Evolutionary conservation across 2,113 vertebrate genomes (phyloP), one percentile per base, ranked within the genome.

Genomic region (Engystomops pustulosus): DNA sequence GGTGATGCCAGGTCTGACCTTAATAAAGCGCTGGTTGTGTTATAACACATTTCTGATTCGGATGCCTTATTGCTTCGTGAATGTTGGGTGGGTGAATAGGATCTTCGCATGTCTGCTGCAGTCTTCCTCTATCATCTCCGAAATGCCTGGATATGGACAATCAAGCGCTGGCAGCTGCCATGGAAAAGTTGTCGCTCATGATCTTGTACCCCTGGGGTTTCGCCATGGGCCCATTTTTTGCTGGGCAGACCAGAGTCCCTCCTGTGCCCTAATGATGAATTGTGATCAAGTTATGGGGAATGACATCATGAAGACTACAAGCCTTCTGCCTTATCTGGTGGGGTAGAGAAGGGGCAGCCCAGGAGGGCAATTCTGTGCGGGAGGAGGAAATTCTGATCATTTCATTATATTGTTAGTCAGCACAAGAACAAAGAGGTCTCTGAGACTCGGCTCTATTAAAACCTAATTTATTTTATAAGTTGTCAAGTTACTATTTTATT

Each of bases 11-110:
- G 55, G 83, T 49, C 75, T 85, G 62, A 92, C 89, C 91, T 94
- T 91, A 94, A 93, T 93, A 93, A 95, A 93, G 74, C 90, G 85
- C 87, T 92, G 91, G 89, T 92, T 92, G 92, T 93, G 87, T 87
- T 92, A 88, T 93, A 88, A 92, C 87, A 88, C 87, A 91, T 90
- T 86, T 85, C 85, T 89, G 88, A 88, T 86, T 89, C 88, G 83
- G 74, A 70, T 85, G 83, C 83, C 83, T 85, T 79, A 85, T 85
- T 85, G 75, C 74, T 79, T 77, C 45, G 60, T 77, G 45, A 77
- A 53, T 49, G 74, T 69, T 49, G 7, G 74, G 36, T 17, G 68
- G 47, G 23, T 58, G 62, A 47, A 70, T 18, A 44, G n/a, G 49
- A 69, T 23, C 60, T n/a, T 55, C 44, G 45, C 51, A 25, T 11